Evolutionary conservation across 1,140 invertebrate genomes (phyloP), one percentile per base, ranked within the genome.

Genomic region (Trinorchestia longiramus): DNA sequence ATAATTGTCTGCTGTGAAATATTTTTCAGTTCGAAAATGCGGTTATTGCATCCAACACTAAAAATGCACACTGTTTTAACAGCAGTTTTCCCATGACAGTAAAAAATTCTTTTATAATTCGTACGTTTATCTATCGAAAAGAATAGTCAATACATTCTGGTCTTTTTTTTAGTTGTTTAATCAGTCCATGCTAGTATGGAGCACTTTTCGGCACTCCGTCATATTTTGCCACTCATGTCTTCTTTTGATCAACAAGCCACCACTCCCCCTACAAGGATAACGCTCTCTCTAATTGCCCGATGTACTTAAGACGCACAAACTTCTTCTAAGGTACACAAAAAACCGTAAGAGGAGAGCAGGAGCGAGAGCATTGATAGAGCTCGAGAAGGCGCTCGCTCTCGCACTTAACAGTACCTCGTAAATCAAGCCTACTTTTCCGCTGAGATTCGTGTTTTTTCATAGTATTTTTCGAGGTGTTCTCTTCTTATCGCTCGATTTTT

Each of bases 271-370:
- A 90, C 92, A 43, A 47, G 92, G 92, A 94, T 94, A 94, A 94
- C 92, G 44, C 44, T 94, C 23, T 43, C 92, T 47, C 92, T 94
- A 94, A 94, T 94, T 94, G 92, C 92, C 44, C 92, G 43, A 94
- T 94, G 92, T 94, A 94, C 92, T 94, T 47, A 94, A 94, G 92
- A 94, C 92, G 36, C 43, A 94, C 92, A 94, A 94, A 94, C 92
- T 45, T 45, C 41, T 92, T 8, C 92, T 40, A 4, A 47, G 92
- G 1, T 15, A 43, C 43, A 11, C 41, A 94, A 94, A 94, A 94
- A 94, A 94, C 43, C 40, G 92, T 94, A 45, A 94, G 92, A 45
- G 43, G 92, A 94, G 92, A 44, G 92, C 92, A 40, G 43, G 92
- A n/a, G 44, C 43, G 44, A 45, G 44, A 43, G 92, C 88, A 43